Conservation (phyloP, 1,140 invertebrate species). For the Sipha flava region DNA sequence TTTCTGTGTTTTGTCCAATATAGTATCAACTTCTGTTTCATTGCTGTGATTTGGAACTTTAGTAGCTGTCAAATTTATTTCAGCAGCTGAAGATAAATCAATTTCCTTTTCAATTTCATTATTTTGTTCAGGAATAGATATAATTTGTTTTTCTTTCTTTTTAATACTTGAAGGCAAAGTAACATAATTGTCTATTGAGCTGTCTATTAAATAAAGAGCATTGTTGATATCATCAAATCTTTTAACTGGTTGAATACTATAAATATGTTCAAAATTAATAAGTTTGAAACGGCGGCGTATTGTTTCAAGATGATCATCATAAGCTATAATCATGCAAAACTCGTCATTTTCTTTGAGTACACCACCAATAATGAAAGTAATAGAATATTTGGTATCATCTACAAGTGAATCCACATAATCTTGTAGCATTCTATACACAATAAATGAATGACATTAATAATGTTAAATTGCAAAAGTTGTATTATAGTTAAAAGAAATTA, state of each 20-base stretch:
- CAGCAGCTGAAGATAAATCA: neutral
- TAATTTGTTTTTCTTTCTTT: neutral
- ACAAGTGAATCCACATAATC: neutral
- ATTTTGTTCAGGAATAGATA: neutral
- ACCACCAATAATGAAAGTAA: neutral
- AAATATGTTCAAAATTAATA: conserved; percentile 20
- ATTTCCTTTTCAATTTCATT: neutral
- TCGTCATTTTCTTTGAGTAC: conserved; percentile 6
- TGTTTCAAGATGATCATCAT: conserved; percentile 20
- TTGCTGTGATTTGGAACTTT: neutral
- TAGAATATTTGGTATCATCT: neutral
- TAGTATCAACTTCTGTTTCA: neutral
- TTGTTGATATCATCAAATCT: neutral
- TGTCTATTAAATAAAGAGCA: neutral
- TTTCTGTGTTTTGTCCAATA: neutral
- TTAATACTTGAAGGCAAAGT: conserved; percentile 4
- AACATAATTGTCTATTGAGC: neutral
- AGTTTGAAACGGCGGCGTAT: neutral
- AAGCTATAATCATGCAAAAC: neutral
- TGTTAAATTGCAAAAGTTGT: too few relatives aligned
- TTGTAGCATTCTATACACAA: neutral
- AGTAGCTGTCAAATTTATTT: neutral
- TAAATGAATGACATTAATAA: neutral
- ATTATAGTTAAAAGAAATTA: too few relatives aligned
- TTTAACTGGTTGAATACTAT: conserved; percentile 20